phyloP scores from a whole-genome alignment of 2,113 vertebrate species.

The Coturnix japonica region DNA sequence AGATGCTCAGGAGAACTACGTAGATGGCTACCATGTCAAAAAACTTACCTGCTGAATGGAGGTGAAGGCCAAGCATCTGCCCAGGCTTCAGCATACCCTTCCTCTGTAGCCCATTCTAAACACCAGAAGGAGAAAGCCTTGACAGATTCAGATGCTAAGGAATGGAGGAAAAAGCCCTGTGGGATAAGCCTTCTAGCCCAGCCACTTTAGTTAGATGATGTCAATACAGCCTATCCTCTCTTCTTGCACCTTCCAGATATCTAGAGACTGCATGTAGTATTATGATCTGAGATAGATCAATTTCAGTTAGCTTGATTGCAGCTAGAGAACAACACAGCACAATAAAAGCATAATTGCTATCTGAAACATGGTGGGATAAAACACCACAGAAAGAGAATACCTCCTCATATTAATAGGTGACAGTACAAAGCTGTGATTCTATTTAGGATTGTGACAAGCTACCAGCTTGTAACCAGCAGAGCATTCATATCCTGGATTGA shows the following conservation, averaged over 20 bases:
- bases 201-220: not conserved
- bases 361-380: not conserved
- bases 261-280: not conserved
- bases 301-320: not conserved
- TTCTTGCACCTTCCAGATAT: not conserved
- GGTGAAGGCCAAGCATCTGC: not conserved
- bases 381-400: not conserved
- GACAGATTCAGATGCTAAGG: not conserved
- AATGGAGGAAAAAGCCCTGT: not conserved
- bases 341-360: not conserved
- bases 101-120: not conserved
- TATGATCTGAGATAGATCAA: not conserved
- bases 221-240: not conserved
- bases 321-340: not conserved
- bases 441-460: not conserved
- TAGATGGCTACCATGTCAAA: not conserved
- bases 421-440: not conserved
- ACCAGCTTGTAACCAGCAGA: not conserved
- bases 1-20: not conserved
- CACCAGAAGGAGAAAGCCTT: not conserved
- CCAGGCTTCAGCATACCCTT: not conserved
- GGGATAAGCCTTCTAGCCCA: not conserved
- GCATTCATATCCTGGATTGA: not conserved
- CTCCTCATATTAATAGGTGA: not conserved
- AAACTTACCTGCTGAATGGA: not conserved